Percentiles rank a stretch among this genome's conserved stretches.
These are phyloP conservation scores for Tyrophagus putrescentiae DNA, from an alignment of 1,140 invertebrate species.

Conservation along the genomic window DNA sequence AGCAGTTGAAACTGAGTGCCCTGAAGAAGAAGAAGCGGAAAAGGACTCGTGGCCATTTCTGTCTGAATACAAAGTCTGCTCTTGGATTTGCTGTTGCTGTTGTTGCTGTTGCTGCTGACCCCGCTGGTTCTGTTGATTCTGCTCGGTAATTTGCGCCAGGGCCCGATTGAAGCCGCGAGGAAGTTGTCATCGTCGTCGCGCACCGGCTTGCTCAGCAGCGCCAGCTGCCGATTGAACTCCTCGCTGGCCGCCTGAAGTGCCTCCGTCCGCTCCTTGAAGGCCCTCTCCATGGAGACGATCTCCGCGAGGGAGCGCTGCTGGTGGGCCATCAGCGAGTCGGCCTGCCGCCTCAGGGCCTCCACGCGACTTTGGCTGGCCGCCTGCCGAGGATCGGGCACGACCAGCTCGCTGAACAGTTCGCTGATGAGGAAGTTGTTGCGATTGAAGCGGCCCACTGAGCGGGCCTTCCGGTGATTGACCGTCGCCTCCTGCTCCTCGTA, in stretches of 20 bases:
- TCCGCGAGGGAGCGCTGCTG: slow-evolving; percentile 94
- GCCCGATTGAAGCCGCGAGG: no score
- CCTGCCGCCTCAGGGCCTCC: slow-evolving; percentile 79
- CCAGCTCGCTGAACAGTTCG: slow-evolving; percentile 86
- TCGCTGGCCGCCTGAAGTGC: slow-evolving; percentile 89
- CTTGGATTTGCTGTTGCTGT: no score
- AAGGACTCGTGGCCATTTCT: no score
- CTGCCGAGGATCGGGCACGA: slow-evolving; percentile 76
- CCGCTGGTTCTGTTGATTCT: no score
- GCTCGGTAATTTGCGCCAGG: no score
- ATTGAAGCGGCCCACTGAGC: slow-evolving; percentile 76
- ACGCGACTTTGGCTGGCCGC: slow-evolving; percentile 54
- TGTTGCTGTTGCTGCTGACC: no score
- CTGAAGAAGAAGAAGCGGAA: no score
- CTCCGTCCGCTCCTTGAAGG: slow-evolving; percentile 86
- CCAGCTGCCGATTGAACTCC: slow-evolving; percentile 78
- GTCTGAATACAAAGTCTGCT: no score
- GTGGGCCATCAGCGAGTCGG: slow-evolving; percentile 89
- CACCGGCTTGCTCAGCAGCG: slow-evolving; percentile 53
- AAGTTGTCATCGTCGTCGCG: no score
- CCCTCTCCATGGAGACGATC: slow-evolving; percentile 87
- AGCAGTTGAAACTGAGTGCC: no score
- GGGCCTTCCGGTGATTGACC: slow-evolving; percentile 49
- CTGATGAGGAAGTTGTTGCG: slow-evolving; percentile 89
- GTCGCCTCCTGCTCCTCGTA: not conserved